Evolutionary conservation across 2,888 invertebrate genomes (phyloP).

Genomic region (Andrena praecox): DNA sequence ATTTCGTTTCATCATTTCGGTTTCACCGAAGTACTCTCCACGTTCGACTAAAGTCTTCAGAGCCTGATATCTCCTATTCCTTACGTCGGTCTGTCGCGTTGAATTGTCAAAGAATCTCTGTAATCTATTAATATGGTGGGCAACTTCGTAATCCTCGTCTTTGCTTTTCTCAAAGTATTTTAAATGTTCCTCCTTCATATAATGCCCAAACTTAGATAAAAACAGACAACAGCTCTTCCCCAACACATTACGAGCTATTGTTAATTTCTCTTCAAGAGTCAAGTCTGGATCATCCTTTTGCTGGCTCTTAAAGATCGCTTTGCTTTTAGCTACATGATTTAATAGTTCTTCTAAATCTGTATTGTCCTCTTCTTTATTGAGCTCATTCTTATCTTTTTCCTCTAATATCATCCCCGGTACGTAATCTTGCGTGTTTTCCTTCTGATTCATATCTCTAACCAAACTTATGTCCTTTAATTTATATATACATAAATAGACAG

Average conservation of each 20-base stretch:
- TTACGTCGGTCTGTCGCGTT: slow-evolving; percentile 87
- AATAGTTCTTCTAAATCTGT: slow-evolving; percentile 87
- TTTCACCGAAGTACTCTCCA: slow-evolving; percentile 94
- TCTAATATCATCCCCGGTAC: slow-evolving; percentile 31
- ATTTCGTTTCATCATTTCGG: slow-evolving; percentile 96
- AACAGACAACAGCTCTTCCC: slow-evolving; percentile 90
- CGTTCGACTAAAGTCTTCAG: slow-evolving; percentile 90
- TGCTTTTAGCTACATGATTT: slow-evolving; percentile 86
- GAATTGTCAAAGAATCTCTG: slow-evolving; percentile 86
- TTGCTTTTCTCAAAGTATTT: slow-evolving; percentile 87
- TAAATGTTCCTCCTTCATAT: slow-evolving; percentile 89
- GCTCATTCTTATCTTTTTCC: slow-evolving; percentile 19
- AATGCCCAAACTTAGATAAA: slow-evolving; percentile 91
- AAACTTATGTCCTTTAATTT: slow-evolving; percentile 1
- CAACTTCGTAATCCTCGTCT: slow-evolving; percentile 86
- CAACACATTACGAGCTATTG: slow-evolving; percentile 89
- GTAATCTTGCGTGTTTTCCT: slow-evolving; percentile 17
- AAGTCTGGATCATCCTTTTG: slow-evolving; percentile 92
- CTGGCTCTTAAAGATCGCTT: slow-evolving; percentile 90
- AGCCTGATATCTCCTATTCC: slow-evolving; percentile 94
- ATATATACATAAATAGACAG: background rate
- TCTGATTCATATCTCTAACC: slow-evolving; percentile 52
- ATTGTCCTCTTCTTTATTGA: slow-evolving; percentile 39
- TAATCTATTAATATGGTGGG: slow-evolving; percentile 88
- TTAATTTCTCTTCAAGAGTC: slow-evolving; percentile 89